phyloP scores from a whole-genome alignment of 1,140 invertebrate species.

The Drosophila tropicalis region DNA sequence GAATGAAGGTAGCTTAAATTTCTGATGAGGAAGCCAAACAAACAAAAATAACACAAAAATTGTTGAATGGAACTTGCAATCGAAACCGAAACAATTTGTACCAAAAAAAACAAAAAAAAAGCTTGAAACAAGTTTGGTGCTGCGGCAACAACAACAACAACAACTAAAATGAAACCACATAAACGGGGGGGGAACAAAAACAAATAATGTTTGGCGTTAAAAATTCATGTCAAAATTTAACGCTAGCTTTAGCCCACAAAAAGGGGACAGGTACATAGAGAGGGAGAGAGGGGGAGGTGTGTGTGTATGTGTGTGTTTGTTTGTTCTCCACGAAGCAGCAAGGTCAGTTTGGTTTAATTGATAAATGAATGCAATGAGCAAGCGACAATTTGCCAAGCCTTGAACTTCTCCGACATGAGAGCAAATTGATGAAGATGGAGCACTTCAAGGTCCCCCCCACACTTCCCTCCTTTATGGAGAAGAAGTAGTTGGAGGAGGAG shows the following conservation, averaged over 20 bases:
- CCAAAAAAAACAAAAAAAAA: neutral
- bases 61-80: slow-evolving; percentile 18
- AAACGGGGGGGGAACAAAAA: neutral
- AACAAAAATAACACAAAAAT: neutral
- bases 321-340: slow-evolving; percentile 60
- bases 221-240: slow-evolving; percentile 77
- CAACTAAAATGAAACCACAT: slow-evolving; percentile 48
- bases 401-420: slow-evolving; percentile 55
- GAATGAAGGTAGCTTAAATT: slow-evolving; percentile 1
- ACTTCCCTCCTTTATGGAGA: neutral
- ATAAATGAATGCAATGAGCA: slow-evolving; percentile 66
- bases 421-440: slow-evolving; percentile 42
- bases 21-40: slow-evolving; percentile 17
- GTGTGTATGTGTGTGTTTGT: slow-evolving; percentile 35
- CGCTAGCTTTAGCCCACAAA: slow-evolving; percentile 56
- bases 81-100: slow-evolving; percentile 17
- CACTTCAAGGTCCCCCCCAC: slow-evolving; percentile 16
- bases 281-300: neutral
- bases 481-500: too few relatives aligned
- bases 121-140: slow-evolving; percentile 25
- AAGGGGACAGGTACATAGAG: neutral
- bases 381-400: slow-evolving; percentile 74
- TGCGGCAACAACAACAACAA: slow-evolving; percentile 24
- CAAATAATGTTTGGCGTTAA: slow-evolving; percentile 70
- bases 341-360: slow-evolving; percentile 63